These are phyloP conservation scores for Poecile atricapillus DNA, from an alignment of 2,113 vertebrate genomes.

Conservation along the genomic window DNA sequence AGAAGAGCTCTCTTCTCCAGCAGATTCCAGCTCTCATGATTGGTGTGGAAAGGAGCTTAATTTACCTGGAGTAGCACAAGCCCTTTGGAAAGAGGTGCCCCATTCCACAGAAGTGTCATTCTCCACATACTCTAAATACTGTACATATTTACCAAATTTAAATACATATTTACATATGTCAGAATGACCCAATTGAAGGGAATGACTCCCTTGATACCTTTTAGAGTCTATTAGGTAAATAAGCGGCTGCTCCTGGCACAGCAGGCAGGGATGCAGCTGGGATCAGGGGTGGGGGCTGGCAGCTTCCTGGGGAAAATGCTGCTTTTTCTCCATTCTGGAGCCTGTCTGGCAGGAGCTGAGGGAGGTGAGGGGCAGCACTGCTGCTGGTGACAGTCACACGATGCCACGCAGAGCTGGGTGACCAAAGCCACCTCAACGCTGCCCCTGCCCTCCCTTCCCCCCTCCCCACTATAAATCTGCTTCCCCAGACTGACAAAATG, in stretches of 20 bases:
- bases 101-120: neutral
- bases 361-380: neutral
- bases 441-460: neutral
- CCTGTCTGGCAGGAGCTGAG: neutral
- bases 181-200: slow-evolving; percentile 27
- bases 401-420: neutral
- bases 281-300: neutral
- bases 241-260: slow-evolving; percentile 8
- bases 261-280: neutral
- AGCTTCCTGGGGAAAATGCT: neutral
- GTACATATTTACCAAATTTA: slow-evolving; percentile 51
- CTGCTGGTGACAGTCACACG: accelerated
- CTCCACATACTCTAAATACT: slow-evolving; percentile 12
- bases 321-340: neutral
- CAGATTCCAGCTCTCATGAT: neutral
- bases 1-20: neutral
- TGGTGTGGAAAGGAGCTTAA: neutral
- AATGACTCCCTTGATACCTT: slow-evolving; percentile 49
- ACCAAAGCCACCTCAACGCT: accelerated
- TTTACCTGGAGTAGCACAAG: neutral
- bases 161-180: slow-evolving; percentile 37
- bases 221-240: slow-evolving; percentile 64
- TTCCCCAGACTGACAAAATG: neutral
- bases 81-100: neutral
- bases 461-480: accelerated